Evolutionary conservation across 1,140 invertebrate species (phyloP), one percentile per base, ranked within the genome.

Genomic region (Samia ricini): DNA sequence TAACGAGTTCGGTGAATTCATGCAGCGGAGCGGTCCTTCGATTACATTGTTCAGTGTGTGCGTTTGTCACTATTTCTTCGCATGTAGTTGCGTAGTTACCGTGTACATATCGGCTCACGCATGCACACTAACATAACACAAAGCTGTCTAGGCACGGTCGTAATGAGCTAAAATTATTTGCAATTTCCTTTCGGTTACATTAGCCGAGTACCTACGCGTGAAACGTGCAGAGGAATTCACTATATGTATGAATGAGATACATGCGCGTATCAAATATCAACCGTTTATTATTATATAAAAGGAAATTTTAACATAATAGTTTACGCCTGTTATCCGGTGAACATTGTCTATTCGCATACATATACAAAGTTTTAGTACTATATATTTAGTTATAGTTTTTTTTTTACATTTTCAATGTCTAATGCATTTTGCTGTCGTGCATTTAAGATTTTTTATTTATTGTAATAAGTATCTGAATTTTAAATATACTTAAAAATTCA

Each of bases 151-250:
- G 73, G 64, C 72, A 72, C 69, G 73, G 72, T 73, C 65, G 63
- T 69, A 69, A 71, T 66, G 62, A 68, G 69, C 72, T 81, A 76
- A 81, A 83, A 79, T 81, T 82, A 76, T 81, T 76, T 74, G 70
- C 72, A 79, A 79, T 82, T 85, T 83, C 79, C 79, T 81, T 78
- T 82, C 68, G 51, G 66, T 68, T 71, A 55, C 60, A 66, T 71
- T 64, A 61, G 66, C 10, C 51, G 33, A 42, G 4, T 42, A n/a
- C n/a, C n/a, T n/a, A 54, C 61, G 49, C 60, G 55, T 36, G 23
- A 55, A 58, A 56, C 48, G n/a, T 33, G 51, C 58, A 50, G 58
- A 62, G 60, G 64, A 66, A 66, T 66, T 66, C 29, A 29, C n/a
- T 21, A 57, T 57, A 29, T 33, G 52, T n/a, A n/a, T n/a, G n/a